Conservation (phyloP, 2,113 vertebrate species). For the Illadopsis cleaveri region DNA sequence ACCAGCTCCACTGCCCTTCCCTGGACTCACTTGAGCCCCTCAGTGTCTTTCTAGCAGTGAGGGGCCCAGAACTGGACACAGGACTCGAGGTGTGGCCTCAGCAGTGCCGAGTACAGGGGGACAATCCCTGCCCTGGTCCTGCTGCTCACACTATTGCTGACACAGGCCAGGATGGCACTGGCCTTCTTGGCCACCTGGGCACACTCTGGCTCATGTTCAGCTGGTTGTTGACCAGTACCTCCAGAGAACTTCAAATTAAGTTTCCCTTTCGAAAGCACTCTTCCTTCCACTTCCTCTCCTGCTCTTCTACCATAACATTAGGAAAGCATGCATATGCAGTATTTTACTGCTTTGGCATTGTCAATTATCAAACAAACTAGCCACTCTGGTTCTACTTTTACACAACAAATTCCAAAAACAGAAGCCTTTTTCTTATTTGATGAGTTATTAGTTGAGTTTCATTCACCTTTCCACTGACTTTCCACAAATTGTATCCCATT, state of each 20-base stretch:
- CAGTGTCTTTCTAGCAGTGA: rapidly evolving
- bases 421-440: not conserved
- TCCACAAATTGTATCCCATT: conserved; percentile 98
- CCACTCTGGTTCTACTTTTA: not conserved
- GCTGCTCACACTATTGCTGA: not conserved
- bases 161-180: not conserved
- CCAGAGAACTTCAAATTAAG: not conserved
- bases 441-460: not conserved
- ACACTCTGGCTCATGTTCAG: not conserved
- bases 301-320: not conserved
- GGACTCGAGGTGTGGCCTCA: not conserved
- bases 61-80: not conserved
- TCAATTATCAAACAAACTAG: not conserved
- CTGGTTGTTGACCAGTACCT: not conserved
- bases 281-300: not conserved
- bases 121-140: not conserved
- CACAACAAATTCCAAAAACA: not conserved
- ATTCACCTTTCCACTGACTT: conserved; percentile 96
- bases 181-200: not conserved
- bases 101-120: not conserved
- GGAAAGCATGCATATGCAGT: not conserved
- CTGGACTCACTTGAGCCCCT: not conserved
- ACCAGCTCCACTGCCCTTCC: rapidly evolving
- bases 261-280: not conserved
- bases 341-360: not conserved